Percentiles rank a stretch among this genome's conserved stretches.
These are phyloP conservation scores for Opisthograptis luteolata DNA, from an alignment of 2,888 invertebrate species.

Conservation along the genomic window DNA sequence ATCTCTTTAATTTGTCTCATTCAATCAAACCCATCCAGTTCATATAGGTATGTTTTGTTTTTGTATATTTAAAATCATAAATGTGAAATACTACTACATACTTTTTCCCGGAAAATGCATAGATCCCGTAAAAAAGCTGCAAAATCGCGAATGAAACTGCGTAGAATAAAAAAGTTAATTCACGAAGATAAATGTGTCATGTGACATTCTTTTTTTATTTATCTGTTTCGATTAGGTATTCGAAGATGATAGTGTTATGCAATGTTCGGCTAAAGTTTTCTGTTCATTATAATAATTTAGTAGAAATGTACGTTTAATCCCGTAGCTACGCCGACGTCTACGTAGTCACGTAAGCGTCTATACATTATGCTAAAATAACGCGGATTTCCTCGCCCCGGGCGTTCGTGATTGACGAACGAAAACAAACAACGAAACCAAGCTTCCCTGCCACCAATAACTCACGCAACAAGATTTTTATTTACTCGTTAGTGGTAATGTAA, in stretches of 20 bases:
- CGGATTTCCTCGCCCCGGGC: slow-evolving; percentile 38
- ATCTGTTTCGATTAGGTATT: too few relatives aligned
- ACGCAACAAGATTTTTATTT: slow-evolving; percentile 38
- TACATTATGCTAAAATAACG: slow-evolving; percentile 36
- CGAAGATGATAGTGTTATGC: background rate
- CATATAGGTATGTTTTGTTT: too few relatives aligned
- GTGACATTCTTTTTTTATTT: too few relatives aligned
- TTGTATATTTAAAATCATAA: too few relatives aligned
- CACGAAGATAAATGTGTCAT: too few relatives aligned
- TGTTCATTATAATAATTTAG: slow-evolving; percentile 13
- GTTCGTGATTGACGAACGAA: slow-evolving; percentile 40
- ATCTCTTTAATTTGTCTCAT: too few relatives aligned
- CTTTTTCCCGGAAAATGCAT: too few relatives aligned
- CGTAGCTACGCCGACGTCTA: slow-evolving; percentile 8
- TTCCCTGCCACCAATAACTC: slow-evolving; percentile 31
- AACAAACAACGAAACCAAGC: slow-evolving; percentile 44
- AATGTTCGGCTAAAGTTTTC: slow-evolving; percentile 3
- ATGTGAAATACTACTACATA: too few relatives aligned
- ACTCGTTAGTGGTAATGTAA: slow-evolving; percentile 32
- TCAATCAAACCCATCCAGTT: too few relatives aligned
- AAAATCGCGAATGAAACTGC: too few relatives aligned
- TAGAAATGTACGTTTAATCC: slow-evolving; percentile 6
- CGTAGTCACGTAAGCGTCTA: slow-evolving; percentile 25
- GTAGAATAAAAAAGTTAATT: too few relatives aligned
- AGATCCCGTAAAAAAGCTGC: too few relatives aligned